Evolutionary conservation across 2,113 vertebrate species (phyloP), one percentile per base, ranked within the genome.

Genomic region (Megaceryle torquata): DNA sequence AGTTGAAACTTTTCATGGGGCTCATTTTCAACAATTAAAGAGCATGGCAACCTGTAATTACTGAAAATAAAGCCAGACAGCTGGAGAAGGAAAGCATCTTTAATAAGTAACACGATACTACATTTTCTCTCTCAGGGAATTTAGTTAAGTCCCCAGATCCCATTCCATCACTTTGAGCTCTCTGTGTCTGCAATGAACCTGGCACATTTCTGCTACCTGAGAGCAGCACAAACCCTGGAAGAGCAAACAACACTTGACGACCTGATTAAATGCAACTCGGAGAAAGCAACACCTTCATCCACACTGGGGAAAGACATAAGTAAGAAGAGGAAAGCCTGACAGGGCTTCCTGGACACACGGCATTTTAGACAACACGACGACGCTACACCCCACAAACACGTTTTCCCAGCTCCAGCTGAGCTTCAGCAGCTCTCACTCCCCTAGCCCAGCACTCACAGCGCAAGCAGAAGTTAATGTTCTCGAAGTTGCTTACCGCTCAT

Each of bases 401-500:
- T 14, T 57, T 33, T 24, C 46, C 68, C 70, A 41, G 80, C 67
- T 65, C 8, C 2, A 22, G 33, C 59, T n/a, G 53, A 79, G 56
- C 43, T 70, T 39, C 69, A 24, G 81, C n/a, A 9, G 60, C 50
- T 43, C 39, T 63, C 10, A 1, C 8, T 76, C 12, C 88, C 88
- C 59, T 29, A 17, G 25, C 37, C 86, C 28, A 0, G 65, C 72
- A 26, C 39, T 20, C n/a, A 25, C 16, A 63, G 17, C 2, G 0
- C 53, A 7, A 78, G 79, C 76, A 74, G 28, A 61, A 89, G 10
- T 48, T 53, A 46, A 57, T 7, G 20, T 56, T 0, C 2, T 4
- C 8, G 3, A 54, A 28, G 51, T 35, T 50, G 67, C 98, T 98
- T 96, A 98, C 97, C 97, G 7, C 72, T 37, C 96, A 94, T 89